Evolutionary conservation across 92 coral and sea anemone genomes (phyloP), one percentile per base, ranked within the genome.

Genomic region (Plumapathes pennacea): DNA sequence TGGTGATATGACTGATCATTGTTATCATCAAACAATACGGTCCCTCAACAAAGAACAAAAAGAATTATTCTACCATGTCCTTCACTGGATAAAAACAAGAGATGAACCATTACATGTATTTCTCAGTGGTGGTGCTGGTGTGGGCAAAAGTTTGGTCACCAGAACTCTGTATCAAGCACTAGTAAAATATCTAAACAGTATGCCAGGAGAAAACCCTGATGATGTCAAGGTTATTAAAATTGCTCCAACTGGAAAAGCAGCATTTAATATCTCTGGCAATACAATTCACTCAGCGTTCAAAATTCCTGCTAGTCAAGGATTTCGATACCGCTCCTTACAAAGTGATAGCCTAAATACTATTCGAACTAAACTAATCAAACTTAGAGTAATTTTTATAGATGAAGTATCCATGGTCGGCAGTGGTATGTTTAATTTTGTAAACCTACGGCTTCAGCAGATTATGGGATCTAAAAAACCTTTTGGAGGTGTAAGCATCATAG

Each of bases 351-450:
- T 82, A 5, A 59, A 74, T 34, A 81, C 88, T 5, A 32, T 81
- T 11, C 41, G 82, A 23, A 42, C 78, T 23, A 33, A 74, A 24
- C 24, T 81, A 13, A 4, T 38, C 0, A 60, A 67, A 12, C 83
- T 81, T 19, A 59, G 33, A 38, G 78, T 58, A 20, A 25, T 80
- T 17, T 73, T 75, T 52, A 60, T 79, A 67, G 86, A 79, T 80
- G 92, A 85, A 62, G 65, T 85, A 13, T 79, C 83, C 5, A 79
- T 79, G 92, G 92, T 85, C n/a, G 85, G 85, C 45, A 65, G 67
- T 74, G 76, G 84, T 9, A 67, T 83, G 83, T 76, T 83, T 43
- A 63, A 74, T 28, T 82, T 82, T 29, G 21, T 81, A 3, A 62
- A 81, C 49, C 55, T 60, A 46, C 54, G 88, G 3, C 67, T 81